These are phyloP conservation scores for Rhabdophis nuchalis DNA, from an alignment of 2,797 vertebrate species.

Conservation along the genomic window DNA sequence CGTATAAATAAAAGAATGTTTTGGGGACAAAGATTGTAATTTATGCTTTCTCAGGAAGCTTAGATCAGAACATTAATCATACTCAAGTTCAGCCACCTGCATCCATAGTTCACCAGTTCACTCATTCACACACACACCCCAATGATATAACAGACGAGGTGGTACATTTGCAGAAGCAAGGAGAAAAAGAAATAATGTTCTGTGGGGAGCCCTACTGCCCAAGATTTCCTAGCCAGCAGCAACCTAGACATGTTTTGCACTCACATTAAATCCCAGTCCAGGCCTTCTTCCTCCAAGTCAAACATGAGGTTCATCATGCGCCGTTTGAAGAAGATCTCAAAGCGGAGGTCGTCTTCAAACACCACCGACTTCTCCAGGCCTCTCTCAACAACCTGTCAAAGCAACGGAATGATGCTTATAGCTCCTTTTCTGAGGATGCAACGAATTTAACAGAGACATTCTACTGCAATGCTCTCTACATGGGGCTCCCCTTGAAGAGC, in stretches of 20 bases:
- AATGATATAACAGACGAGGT: not conserved
- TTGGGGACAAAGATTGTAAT: too few relatives aligned
- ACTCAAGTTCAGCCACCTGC: not conserved
- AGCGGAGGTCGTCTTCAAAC: constrained; percentile 90
- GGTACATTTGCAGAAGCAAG: not conserved
- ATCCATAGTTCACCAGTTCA: not conserved
- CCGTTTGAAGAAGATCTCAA: constrained; percentile 91
- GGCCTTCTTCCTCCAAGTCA: constrained; percentile 74
- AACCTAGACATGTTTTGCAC: constrained; percentile 23
- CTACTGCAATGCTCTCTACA: too few relatives aligned
- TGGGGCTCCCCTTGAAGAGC: too few relatives aligned
- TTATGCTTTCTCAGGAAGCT: too few relatives aligned
- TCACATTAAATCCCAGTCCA: constrained; percentile 92
- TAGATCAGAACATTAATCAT: too few relatives aligned
- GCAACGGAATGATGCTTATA: not conserved
- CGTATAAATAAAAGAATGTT: too few relatives aligned
- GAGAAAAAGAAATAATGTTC: not conserved
- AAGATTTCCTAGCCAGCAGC: not conserved
- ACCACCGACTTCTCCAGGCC: constrained; percentile 77
- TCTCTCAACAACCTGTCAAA: constrained; percentile 74
- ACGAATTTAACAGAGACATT: not conserved
- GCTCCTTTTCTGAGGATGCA: not conserved
- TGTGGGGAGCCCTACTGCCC: not conserved
- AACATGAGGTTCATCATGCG: constrained; percentile 84
- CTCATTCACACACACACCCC: not conserved